Base-by-base conservation (phyloP, 2,113 vertebrate genomes). In the Echinops telfairi region DNA sequence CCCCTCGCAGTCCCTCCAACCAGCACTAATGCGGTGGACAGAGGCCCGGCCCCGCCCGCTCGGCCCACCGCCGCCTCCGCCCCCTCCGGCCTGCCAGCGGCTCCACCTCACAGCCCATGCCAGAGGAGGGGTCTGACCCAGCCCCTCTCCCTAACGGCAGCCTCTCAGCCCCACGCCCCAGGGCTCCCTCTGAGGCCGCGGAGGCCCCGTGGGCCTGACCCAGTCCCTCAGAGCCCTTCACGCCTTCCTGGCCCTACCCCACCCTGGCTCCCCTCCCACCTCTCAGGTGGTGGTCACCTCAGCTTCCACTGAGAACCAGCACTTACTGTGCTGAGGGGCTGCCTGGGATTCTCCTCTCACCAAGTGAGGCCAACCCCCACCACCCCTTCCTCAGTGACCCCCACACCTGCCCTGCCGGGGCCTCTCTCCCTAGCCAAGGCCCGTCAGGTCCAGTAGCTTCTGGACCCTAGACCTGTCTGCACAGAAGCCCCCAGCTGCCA, bases 11-110 rank as follows among this genome's bases (percentile, higher is more conserved):
- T 96, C 95, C 89, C 96, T 94, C 96, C 91, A 93, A 96, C 80
- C 96, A 96, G 96, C 96, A 97, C 96, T 97, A 96, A 96, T 93
- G 96, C 96, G 0, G 29, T 96, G 96, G 96, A 97, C 96, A 97
- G 96, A 97, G 96, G 96, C 96, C 95, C 88, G 38, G 95, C 96
- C 95, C 94, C 87, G 33, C 95, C 90, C 68, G 16, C 60, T 23
- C 19, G 58, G 75, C 25, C 23, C 36, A 16, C 70, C 76, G 2
- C 47, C 40, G 31, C 92, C 86, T 53, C 47, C 17, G 62, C 86
- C 66, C 64, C 64, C 82, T 16, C 86, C 23, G 79, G 84, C 92
- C 89, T 70, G 85, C 89, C 70, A 22, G 71, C 40, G 17, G 91
- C 89, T 78, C 75, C 94, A 25, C 87, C 86, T 47, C 2, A 8